Percentiles rank a stretch among this genome's conserved stretches.
Conservation (phyloP, 2,797 vertebrate species). For the Enoplosus armatus region DNA sequence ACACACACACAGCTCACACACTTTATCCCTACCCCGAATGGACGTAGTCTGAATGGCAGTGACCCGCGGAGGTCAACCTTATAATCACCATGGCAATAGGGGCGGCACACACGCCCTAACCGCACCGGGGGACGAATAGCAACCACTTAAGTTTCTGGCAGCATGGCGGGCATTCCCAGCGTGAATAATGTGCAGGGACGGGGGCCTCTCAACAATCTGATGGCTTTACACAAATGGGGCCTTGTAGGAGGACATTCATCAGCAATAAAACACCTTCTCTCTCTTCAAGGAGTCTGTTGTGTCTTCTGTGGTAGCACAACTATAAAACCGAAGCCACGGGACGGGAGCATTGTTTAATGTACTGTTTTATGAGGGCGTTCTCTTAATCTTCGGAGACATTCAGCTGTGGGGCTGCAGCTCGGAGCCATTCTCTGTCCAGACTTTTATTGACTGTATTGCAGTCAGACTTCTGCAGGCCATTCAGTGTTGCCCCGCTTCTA, state of each 20-base stretch:
- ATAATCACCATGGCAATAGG: constrained; percentile 82
- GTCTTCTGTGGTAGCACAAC: constrained; percentile 33
- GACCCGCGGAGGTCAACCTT: constrained; percentile 71
- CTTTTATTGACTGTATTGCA: constrained; percentile 44
- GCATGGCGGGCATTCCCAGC: constrained; percentile 57
- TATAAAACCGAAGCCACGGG: constrained; percentile 41
- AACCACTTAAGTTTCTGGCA: constrained; percentile 79
- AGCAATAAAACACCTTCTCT: constrained; percentile 61
- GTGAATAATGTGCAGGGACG: constrained; percentile 79
- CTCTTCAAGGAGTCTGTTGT: constrained; percentile 46
- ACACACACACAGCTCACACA: constrained; percentile 17
- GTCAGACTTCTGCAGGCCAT: constrained; percentile 26
- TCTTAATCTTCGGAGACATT: constrained; percentile 50
- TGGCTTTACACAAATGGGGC: constrained; percentile 69
- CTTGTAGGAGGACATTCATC: constrained; percentile 67
- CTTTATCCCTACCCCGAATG: constrained; percentile 72
- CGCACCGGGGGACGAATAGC: constrained; percentile 66
- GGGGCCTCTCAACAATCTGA: constrained; percentile 64
- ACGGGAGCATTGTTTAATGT: constrained; percentile 53
- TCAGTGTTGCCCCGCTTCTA: constrained; percentile 4
- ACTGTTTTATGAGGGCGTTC: constrained; percentile 55
- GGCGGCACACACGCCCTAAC: constrained; percentile 58
- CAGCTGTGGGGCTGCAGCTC: constrained; percentile 13
- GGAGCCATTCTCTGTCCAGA: constrained; percentile 19
- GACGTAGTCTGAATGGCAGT: constrained; percentile 63